phyloP scores from a whole-genome alignment of 2,888 invertebrate genomes.

The Patella pellucida region DNA sequence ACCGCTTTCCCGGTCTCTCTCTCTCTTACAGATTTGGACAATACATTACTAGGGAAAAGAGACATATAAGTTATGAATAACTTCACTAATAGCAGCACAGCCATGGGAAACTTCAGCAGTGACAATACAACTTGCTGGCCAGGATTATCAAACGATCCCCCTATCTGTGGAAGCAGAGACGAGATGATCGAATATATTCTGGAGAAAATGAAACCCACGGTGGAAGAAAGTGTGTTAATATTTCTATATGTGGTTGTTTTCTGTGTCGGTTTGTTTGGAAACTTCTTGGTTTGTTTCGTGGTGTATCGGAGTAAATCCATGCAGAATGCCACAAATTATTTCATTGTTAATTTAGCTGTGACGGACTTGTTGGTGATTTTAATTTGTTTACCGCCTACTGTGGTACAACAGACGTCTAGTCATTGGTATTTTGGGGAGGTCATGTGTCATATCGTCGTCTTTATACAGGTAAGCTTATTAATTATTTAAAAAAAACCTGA shows the following conservation, averaged over 20 bases:
- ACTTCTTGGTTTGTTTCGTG: not conserved
- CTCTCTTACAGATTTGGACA: no score
- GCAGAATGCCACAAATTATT: not conserved
- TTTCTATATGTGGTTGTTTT: not conserved
- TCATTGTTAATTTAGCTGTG: constrained; percentile 1
- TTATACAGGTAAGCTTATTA: not conserved
- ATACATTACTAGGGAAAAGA: no score
- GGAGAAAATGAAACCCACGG: not conserved
- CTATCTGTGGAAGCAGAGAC: not conserved
- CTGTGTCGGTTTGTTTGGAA: not conserved
- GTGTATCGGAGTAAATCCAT: not conserved
- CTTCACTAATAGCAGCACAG: no score
- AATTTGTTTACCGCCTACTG: not conserved
- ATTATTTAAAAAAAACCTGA: no score
- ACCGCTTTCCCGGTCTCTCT: no score
- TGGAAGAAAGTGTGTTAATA: not conserved
- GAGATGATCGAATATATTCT: not conserved
- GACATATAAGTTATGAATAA: no score
- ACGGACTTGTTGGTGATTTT: not conserved
- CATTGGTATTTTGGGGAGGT: not conserved
- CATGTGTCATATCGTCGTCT: not conserved
- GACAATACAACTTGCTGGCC: not conserved
- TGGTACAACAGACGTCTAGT: not conserved
- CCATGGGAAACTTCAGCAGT: not conserved
- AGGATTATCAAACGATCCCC: not conserved